Evolutionary conservation across 2,113 vertebrate genomes (phyloP), one percentile per base, ranked within the genome.

Genomic region (Cygnus buccinator): DNA sequence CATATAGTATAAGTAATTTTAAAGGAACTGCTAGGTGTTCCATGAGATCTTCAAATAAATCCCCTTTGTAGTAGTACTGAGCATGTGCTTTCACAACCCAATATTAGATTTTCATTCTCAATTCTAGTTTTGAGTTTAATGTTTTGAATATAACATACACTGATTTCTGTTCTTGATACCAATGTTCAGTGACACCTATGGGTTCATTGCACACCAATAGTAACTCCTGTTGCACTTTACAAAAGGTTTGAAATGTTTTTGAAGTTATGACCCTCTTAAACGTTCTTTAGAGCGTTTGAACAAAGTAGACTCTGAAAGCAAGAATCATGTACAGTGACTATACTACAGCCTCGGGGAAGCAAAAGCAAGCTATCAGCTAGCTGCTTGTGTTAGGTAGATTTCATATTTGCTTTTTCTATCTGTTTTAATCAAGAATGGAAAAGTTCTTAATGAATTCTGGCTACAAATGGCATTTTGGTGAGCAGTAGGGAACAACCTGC

Each of bases 401-500:
- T 61, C 19, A 83, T 87, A 79, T 71, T 85, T 87, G 10, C 5
- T 67, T 85, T 92, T 78, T 4, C 4, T 75, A 73, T 86, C 18
- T 86, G 35, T 94, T 93, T 90, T 65, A 78, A 57, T 84, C 20
- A 94, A 63, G 58, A 52, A 75, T 39, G 25, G 31, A 16, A 83
- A 89, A 91, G 6, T 55, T 43, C 46, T 75, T 65, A 63, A 78
- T 54, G 41, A 92, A 90, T 92, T 91, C 55, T 94, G 55, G 41
- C 46, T 84, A 31, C 11, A 93, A 93, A 77, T 39, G n/a, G n/a
- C 67, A 74, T 58, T 96, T 95, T 59, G 46, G 43, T 63, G 81
- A 94, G 59, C 87, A 68, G 91, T 71, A 82, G 52, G 67, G 75
- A 92, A 65, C 54, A 90, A 16, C 22, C 57, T 0, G 1, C 18